Evolutionary conservation across 2,888 invertebrate species (phyloP).

Genomic region (Drosophila monieri): DNA sequence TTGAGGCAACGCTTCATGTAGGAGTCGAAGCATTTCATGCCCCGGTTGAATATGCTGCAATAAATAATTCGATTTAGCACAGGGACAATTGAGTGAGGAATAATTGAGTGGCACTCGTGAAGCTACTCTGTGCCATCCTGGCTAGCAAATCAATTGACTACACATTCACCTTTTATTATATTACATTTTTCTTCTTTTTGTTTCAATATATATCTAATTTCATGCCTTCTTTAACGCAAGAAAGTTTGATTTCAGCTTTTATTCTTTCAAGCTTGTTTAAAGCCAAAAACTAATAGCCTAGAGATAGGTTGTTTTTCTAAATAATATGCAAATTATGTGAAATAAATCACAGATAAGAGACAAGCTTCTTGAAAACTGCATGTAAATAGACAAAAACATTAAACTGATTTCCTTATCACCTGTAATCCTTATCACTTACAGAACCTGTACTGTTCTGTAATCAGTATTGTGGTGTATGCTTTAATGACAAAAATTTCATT

Average conservation of each 20-base stretch:
- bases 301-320: background rate
- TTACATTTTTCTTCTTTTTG: background rate
- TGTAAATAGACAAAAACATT: background rate
- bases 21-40: constrained; percentile 82
- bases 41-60: constrained; percentile 81
- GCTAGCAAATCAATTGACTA: background rate
- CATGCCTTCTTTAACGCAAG: no score
- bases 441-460: no score
- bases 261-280: background rate
- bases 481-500: no score
- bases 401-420: background rate
- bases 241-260: background rate
- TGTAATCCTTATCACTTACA: no score
- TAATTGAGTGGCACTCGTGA: constrained; percentile 27
- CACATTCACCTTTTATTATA: constrained; percentile 7
- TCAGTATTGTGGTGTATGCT: background rate
- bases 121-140: constrained; percentile 8
- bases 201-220: background rate
- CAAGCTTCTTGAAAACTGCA: background rate
- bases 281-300: background rate
- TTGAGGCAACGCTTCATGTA: constrained; percentile 81
- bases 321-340: background rate
- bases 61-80: constrained; percentile 31
- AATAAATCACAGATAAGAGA: background rate
- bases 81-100: constrained; percentile 31